Percentiles rank a stretch among this genome's conserved stretches.
phyloP scores from a whole-genome alignment of 1,140 invertebrate genomes.

The Physella acuta region DNA sequence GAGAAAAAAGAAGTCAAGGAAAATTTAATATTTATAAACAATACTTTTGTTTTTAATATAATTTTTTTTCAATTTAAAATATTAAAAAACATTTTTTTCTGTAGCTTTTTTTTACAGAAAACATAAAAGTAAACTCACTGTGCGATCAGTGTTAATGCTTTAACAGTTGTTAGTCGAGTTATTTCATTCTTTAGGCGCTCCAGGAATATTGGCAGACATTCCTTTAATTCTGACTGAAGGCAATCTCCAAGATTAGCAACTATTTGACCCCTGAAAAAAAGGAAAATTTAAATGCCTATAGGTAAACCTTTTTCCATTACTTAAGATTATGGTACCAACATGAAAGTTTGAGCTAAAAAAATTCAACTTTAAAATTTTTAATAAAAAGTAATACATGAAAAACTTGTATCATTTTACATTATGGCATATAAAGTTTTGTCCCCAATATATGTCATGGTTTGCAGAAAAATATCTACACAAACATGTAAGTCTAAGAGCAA shows the following conservation, averaged over 20 bases:
- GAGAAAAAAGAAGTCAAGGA: neutral
- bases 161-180: slow-evolving; percentile 91
- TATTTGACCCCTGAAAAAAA: slow-evolving; percentile 73
- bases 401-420: too few species aligned
- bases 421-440: too few species aligned
- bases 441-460: too few species aligned
- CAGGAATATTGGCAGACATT: slow-evolving; percentile 89
- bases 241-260: slow-evolving; percentile 88
- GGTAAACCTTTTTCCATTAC: too few species aligned
- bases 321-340: too few species aligned
- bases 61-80: neutral
- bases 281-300: too few species aligned
- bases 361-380: too few species aligned
- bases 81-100: neutral
- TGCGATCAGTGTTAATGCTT: slow-evolving; percentile 91
- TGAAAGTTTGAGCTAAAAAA: too few species aligned
- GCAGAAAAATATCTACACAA: too few species aligned
- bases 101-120: neutral
- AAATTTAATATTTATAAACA: neutral
- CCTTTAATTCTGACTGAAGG: slow-evolving; percentile 73
- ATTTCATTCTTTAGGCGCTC: slow-evolving; percentile 95
- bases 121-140: slow-evolving; percentile 52
- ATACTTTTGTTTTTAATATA: too few species aligned
- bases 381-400: too few species aligned
- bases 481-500: neutral